Conservation (phyloP, 2,888 invertebrate species). For the Diarsia mendica region DNA sequence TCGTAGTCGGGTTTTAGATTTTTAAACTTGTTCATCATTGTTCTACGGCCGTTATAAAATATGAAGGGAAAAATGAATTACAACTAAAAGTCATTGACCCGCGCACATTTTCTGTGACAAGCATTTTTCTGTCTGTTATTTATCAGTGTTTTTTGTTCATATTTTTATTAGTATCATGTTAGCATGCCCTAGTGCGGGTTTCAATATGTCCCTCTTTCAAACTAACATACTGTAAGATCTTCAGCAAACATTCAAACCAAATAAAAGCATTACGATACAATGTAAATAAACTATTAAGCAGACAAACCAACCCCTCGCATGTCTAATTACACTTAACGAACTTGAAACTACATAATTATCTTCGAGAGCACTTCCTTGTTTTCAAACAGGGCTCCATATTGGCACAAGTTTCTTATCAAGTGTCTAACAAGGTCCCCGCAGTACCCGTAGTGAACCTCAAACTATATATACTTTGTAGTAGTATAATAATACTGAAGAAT, state of each 20-base stretch:
- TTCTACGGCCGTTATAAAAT: too few species aligned
- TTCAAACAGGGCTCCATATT: conserved; percentile 29
- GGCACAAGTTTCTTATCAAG: conserved; percentile 44
- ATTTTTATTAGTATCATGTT: too few species aligned
- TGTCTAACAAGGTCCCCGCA: conserved; percentile 1
- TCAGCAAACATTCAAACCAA: not conserved
- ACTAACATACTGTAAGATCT: not conserved
- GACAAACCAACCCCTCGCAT: conserved; percentile 4
- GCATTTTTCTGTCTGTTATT: too few species aligned
- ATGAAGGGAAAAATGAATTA: too few species aligned
- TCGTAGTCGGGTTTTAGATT: too few species aligned
- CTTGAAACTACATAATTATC: conserved; percentile 48
- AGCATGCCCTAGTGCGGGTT: too few species aligned
- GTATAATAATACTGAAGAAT: not conserved
- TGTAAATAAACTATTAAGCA: not conserved
- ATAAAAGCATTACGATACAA: not conserved
- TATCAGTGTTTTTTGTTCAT: too few species aligned
- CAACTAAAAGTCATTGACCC: too few species aligned
- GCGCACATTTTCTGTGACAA: too few species aligned
- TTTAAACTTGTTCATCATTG: too few species aligned
- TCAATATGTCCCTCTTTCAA: too few species aligned
- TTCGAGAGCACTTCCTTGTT: conserved; percentile 39
- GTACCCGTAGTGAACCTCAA: not conserved
- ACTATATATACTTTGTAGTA: not conserved
- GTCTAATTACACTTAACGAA: conserved; percentile 44